Evolutionary conservation across 1,140 invertebrate species (phyloP).

Genomic region (Drosophila persimilis): DNA sequence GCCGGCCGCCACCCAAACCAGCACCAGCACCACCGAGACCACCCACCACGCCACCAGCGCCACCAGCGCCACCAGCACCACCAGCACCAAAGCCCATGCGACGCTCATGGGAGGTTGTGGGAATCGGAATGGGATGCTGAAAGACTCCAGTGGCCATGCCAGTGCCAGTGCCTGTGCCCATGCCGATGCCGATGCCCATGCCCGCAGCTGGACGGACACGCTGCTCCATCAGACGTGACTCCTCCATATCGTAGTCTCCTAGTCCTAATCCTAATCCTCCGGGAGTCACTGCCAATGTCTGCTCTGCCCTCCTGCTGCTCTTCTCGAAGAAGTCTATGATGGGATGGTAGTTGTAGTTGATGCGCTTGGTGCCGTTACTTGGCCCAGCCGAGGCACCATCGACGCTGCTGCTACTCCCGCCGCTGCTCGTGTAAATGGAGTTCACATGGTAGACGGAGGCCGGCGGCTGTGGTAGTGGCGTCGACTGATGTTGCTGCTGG

Average conservation of each 20-base stretch:
- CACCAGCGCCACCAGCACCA: conserved; percentile 39
- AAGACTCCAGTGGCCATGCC: conserved; percentile 22
- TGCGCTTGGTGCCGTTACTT: conserved; percentile 83
- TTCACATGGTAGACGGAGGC: conserved; percentile 60
- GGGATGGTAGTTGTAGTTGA: conserved; percentile 93
- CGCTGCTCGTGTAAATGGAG: conserved; percentile 45
- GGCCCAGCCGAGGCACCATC: conserved; percentile 2
- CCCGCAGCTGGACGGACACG: conserved; percentile 31
- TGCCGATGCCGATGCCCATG: background rate
- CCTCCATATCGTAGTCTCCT: conserved; percentile 34
- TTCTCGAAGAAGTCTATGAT: conserved; percentile 92
- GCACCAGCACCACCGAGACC: conserved; percentile 34
- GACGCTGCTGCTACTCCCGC: conserved; percentile 15
- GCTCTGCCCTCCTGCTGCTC: conserved; percentile 52
- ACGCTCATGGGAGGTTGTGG: conserved; percentile 60
- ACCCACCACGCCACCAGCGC: conserved; percentile 47
- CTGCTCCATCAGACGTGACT: conserved; percentile 57
- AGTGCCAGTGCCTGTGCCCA: conserved; percentile 18
- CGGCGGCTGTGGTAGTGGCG: conserved; percentile 55
- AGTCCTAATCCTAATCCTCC: background rate
- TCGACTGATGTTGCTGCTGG: conserved; percentile 53
- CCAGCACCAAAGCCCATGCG: conserved; percentile 69
- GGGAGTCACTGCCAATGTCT: conserved; percentile 12
- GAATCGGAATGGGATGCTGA: conserved; percentile 48
- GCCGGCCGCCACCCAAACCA: conserved; percentile 35